Conservation (phyloP, 2,888 invertebrate genomes). For the Ptychoptera albimana region DNA sequence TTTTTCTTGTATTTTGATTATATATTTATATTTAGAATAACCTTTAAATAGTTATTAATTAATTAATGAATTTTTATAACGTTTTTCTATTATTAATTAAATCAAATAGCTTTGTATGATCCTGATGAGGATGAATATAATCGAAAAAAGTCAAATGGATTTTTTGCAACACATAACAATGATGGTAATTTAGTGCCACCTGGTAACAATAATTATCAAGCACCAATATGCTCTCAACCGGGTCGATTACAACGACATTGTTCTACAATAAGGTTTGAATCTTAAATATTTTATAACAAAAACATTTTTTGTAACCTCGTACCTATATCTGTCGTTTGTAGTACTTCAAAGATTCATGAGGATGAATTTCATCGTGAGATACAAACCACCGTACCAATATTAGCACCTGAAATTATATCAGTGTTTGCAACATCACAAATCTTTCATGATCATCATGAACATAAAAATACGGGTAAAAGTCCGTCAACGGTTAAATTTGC, state of each 20-base stretch:
- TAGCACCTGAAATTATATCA: constrained; percentile 30
- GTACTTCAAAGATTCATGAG: constrained; percentile 27
- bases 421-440: constrained; percentile 32
- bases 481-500: constrained; percentile 22
- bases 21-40: background rate
- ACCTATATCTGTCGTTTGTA: constrained; percentile 9
- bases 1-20: constrained; percentile 2
- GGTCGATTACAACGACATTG: constrained; percentile 16
- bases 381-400: constrained; percentile 28
- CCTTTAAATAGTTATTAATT: background rate
- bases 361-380: constrained; percentile 31
- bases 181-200: constrained; percentile 16
- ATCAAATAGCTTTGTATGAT: constrained; percentile 27
- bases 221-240: constrained; percentile 26
- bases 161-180: constrained; percentile 13
- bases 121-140: constrained; percentile 31
- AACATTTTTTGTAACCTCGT: too few species aligned
- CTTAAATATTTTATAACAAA: background rate
- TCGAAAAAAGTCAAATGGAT: constrained; percentile 20
- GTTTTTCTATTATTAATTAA: background rate
- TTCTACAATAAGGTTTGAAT: constrained; percentile 15
- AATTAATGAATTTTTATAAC: background rate
- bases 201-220: constrained; percentile 19
- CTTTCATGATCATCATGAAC: constrained; percentile 30
- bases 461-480: constrained; percentile 8